Percentiles rank a stretch among this genome's conserved stretches.
Evolutionary conservation across 1,140 invertebrate genomes (phyloP).

Genomic region (Drosophila mojavensis): DNA sequence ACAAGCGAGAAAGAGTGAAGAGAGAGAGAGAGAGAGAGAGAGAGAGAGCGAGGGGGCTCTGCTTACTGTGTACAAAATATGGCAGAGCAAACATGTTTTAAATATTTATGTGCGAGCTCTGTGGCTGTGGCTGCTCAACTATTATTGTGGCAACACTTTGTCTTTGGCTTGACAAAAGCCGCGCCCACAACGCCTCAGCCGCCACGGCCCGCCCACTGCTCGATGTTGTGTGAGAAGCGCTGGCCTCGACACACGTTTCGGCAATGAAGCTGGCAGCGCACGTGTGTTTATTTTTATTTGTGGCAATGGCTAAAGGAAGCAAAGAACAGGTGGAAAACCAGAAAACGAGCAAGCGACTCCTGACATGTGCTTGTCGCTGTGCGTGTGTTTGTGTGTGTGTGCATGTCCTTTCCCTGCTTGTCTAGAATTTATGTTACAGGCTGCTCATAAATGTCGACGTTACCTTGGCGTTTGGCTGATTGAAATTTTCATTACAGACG

Average conservation of each 20-base stretch:
- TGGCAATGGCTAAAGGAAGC: slow-evolving; percentile 51
- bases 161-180: slow-evolving; percentile 62
- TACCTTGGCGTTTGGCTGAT: slow-evolving; percentile 51
- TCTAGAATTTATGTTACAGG: slow-evolving; percentile 62
- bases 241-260: slow-evolving; percentile 63
- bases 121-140: slow-evolving; percentile 35
- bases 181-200: slow-evolving; percentile 14
- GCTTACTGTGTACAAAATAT: slow-evolving; percentile 31
- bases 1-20: background rate
- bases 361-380: slow-evolving; percentile 28
- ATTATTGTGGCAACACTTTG: slow-evolving; percentile 68
- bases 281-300: slow-evolving; percentile 76
- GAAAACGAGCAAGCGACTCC: background rate
- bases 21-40: background rate
- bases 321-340: slow-evolving; percentile 19
- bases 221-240: slow-evolving; percentile 9
- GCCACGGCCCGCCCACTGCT: background rate
- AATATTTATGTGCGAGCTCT: slow-evolving; percentile 64
- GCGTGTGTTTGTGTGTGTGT: slow-evolving; percentile 5
- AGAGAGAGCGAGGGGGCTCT: too few species aligned
- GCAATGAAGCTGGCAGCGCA: slow-evolving; percentile 64
- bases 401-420: slow-evolving; percentile 13
- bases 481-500: slow-evolving; percentile 65
- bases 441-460: slow-evolving; percentile 66
- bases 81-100: slow-evolving; percentile 66